Evolutionary conservation across 2,797 vertebrate genomes (phyloP).

Genomic region (Miichthys miiuy): DNA sequence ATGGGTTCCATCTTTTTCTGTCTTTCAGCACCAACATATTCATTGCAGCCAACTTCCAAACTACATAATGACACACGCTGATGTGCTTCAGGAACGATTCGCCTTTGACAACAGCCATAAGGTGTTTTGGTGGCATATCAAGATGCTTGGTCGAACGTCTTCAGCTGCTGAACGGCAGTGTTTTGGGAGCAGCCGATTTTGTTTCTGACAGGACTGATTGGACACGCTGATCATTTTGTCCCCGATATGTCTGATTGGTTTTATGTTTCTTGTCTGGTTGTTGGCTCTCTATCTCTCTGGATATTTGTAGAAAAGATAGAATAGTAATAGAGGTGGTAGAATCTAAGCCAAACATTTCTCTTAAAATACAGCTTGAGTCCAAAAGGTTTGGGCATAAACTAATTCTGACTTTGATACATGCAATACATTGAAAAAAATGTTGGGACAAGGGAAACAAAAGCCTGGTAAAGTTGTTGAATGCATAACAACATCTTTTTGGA

Average conservation of each 20-base stretch:
- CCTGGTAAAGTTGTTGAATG: too few species aligned
- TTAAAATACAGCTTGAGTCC: not conserved
- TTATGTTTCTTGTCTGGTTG: not conserved
- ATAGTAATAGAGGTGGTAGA: not conserved
- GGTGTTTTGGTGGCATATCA: slow-evolving; percentile 4
- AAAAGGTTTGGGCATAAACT: too few species aligned
- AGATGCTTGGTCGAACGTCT: not conserved
- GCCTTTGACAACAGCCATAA: not conserved
- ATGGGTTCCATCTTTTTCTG: slow-evolving; percentile 11
- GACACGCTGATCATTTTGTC: not conserved
- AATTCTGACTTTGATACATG: too few species aligned
- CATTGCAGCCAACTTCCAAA: slow-evolving; percentile 12
- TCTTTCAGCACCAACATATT: slow-evolving; percentile 26
- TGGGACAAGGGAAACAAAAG: too few species aligned
- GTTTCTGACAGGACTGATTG: not conserved
- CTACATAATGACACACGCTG: slow-evolving; percentile 33
- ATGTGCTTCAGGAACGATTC: not conserved
- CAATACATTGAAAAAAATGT: too few species aligned
- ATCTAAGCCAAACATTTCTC: not conserved
- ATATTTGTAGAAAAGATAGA: not conserved
- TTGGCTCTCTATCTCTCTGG: not conserved
- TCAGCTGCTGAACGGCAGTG: not conserved
- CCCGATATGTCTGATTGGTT: not conserved
- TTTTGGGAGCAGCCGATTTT: not conserved
- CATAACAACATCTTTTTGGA: too few species aligned